A percentile compares a stretch with the other conserved stretches of the same genome.
Evolutionary conservation across 2,113 vertebrate species (phyloP).

Genomic region (Sarotherodon lohbergeri): DNA sequence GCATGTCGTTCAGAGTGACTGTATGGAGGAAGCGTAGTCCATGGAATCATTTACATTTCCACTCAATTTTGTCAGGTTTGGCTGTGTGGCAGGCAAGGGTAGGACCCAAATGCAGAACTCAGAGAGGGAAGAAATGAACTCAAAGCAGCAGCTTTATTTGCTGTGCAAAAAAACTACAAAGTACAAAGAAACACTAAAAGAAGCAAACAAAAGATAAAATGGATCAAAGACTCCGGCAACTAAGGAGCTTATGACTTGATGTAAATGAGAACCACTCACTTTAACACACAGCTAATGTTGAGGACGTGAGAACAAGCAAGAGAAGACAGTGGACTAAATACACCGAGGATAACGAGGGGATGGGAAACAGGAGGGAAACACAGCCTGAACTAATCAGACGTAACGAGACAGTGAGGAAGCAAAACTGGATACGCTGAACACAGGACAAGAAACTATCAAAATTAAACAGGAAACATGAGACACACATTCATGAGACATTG

Average conservation of each 20-base stretch:
- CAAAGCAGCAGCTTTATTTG: background rate
- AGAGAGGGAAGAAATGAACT: rapidly evolving
- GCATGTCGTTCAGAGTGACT: background rate
- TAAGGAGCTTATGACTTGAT: background rate
- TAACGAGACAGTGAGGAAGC: background rate
- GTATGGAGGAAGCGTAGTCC: background rate
- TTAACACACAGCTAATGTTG: background rate
- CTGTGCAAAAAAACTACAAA: background rate
- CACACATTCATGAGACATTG: background rate
- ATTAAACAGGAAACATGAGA: background rate
- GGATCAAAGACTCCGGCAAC: background rate
- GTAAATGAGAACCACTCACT: background rate
- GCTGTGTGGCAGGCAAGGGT: background rate
- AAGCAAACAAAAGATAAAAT: background rate
- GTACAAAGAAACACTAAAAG: background rate
- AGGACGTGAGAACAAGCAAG: background rate
- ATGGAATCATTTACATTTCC: background rate
- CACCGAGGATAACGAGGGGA: background rate
- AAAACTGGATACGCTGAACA: background rate
- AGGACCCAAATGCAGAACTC: background rate
- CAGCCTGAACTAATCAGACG: rapidly evolving
- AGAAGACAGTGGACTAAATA: background rate
- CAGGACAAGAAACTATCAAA: background rate
- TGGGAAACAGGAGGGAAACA: background rate
- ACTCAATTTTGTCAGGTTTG: background rate